A percentile compares a stretch with the other conserved stretches of the same genome.
phyloP scores from a whole-genome alignment of 2,113 vertebrate genomes.

The Sitta europaea region DNA sequence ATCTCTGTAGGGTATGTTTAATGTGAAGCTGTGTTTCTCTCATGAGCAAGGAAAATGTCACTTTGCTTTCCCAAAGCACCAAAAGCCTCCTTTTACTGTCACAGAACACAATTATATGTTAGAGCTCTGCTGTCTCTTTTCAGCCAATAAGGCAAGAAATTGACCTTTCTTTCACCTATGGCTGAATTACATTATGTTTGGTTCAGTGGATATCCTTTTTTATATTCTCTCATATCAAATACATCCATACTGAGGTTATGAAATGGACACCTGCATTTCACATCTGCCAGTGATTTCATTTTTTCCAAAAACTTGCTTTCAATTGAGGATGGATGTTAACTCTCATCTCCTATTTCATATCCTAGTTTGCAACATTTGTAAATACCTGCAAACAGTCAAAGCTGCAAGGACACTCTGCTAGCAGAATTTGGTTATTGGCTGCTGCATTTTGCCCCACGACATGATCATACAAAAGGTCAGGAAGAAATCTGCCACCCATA shows the following conservation, averaged over 20 bases:
- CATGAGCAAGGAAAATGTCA: slow-evolving; percentile 7
- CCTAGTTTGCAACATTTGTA: not conserved
- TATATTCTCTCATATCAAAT: not conserved
- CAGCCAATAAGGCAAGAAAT: slow-evolving; percentile 48
- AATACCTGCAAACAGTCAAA: not conserved
- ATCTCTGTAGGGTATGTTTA: not conserved
- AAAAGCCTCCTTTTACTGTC: slow-evolving; percentile 29
- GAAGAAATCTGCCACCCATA: not conserved
- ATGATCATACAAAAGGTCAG: not conserved
- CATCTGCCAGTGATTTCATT: not conserved
- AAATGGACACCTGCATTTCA: not conserved
- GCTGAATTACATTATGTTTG: slow-evolving; percentile 4
- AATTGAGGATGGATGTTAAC: not conserved
- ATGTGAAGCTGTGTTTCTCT: not conserved
- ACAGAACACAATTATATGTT: slow-evolving; percentile 23
- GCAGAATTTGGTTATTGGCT: not conserved
- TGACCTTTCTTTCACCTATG: slow-evolving; percentile 49
- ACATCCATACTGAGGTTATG: not conserved
- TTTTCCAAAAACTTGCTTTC: not conserved
- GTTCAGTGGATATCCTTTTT: not conserved
- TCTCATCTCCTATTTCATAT: not conserved
- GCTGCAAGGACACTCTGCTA: not conserved
- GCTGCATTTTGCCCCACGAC: not conserved
- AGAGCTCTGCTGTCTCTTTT: slow-evolving; percentile 9
- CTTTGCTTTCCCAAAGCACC: slow-evolving; percentile 27